These are phyloP conservation scores for Dolomedes plantarius DNA, from an alignment of 2,888 invertebrate genomes.

Conservation along the genomic window DNA sequence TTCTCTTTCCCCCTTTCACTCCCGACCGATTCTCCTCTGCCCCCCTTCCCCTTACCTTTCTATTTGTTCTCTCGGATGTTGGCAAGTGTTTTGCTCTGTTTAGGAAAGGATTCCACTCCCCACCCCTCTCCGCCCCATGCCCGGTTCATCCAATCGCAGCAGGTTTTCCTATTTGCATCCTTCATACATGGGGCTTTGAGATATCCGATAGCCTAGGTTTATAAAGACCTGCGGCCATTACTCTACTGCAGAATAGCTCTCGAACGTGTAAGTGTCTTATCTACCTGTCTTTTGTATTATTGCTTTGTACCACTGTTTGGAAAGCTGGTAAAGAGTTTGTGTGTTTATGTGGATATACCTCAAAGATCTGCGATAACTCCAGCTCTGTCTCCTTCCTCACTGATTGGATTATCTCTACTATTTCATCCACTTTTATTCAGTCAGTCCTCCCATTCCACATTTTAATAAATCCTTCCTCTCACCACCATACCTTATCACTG, in stretches of 20 bases:
- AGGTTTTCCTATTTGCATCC: constrained; percentile 62
- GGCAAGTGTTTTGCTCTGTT: constrained; percentile 71
- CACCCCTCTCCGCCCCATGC: constrained; percentile 29
- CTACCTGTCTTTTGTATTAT: constrained; percentile 38
- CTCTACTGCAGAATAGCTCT: constrained; percentile 89
- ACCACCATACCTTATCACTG: background rate
- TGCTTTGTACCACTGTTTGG: constrained; percentile 17
- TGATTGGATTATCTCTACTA: constrained; percentile 60
- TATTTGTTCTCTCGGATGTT: constrained; percentile 71
- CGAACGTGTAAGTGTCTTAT: constrained; percentile 88
- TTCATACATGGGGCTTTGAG: constrained; percentile 60
- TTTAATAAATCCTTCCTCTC: constrained; percentile 26
- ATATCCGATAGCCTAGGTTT: constrained; percentile 72
- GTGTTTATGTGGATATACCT: constrained; percentile 53
- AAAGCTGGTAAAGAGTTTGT: constrained; percentile 2
- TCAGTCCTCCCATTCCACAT: background rate
- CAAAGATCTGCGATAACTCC: constrained; percentile 22
- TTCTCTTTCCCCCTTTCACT: constrained; percentile 64
- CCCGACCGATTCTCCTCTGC: constrained; percentile 19
- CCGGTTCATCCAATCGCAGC: constrained; percentile 66
- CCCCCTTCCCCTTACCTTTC: constrained; percentile 17
- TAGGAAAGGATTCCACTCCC: constrained; percentile 62
- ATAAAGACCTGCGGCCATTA: constrained; percentile 69
- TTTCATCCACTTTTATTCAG: constrained; percentile 17
- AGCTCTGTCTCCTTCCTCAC: constrained; percentile 42